Evolutionary conservation across 2,888 invertebrate genomes (phyloP).

Genomic region (Drosophila bunnanda): DNA sequence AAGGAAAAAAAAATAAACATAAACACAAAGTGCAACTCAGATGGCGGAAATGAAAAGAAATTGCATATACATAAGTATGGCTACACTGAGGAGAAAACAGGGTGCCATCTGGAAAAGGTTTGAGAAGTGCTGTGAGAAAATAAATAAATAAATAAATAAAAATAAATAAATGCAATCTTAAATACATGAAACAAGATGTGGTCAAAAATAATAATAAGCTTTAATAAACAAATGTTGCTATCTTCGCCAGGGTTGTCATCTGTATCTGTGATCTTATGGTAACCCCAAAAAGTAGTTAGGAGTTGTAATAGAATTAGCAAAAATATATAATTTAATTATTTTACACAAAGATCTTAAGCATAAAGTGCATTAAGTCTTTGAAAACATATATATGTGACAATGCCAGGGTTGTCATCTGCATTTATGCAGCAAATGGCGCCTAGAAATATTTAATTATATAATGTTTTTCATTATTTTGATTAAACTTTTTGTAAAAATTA

Average conservation of each 20-base stretch:
- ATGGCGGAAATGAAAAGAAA: constrained; percentile 77
- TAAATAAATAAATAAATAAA: not conserved
- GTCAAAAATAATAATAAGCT: not conserved
- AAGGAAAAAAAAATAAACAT: constrained; percentile 17
- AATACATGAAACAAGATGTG: not conserved
- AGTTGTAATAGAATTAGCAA: not conserved
- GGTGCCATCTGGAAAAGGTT: not conserved
- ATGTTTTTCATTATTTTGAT: not conserved
- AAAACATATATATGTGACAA: not conserved
- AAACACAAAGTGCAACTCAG: constrained; percentile 72
- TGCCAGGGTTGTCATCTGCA: not conserved
- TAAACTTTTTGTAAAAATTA: not conserved
- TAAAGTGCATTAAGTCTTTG: not conserved
- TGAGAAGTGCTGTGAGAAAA: not conserved
- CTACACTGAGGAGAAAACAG: constrained; percentile 3
- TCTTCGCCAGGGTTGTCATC: not conserved
- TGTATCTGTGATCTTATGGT: not conserved
- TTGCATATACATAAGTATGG: constrained; percentile 58
- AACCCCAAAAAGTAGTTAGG: not conserved
- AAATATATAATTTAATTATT: not conserved
- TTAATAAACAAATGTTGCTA: not conserved
- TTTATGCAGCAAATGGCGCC: accelerated
- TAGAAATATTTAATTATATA: not conserved
- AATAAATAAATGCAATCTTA: not conserved
- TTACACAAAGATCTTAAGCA: not conserved